Percentiles rank a stretch among this genome's conserved stretches.
phyloP scores from a whole-genome alignment of 2,797 vertebrate species.

The Xenops minutus region DNA sequence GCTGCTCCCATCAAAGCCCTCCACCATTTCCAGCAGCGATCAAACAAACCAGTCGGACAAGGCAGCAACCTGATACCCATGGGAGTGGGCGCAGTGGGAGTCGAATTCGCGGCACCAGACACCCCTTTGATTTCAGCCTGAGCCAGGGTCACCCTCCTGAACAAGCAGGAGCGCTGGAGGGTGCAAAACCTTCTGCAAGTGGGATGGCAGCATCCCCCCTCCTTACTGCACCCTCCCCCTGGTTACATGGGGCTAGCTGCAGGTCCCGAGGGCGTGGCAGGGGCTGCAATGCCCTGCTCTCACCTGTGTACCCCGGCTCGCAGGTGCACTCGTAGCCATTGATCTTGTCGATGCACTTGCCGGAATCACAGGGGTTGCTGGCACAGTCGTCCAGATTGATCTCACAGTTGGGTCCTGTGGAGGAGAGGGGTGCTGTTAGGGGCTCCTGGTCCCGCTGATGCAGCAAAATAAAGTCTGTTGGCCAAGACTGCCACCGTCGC shows the following conservation, averaged over 20 bases:
- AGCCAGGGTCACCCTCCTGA: conserved; percentile 10
- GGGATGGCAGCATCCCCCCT: background rate
- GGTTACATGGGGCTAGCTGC: background rate
- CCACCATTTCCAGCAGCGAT: conserved; percentile 33
- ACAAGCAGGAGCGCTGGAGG: background rate
- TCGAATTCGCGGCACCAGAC: conserved; percentile 9
- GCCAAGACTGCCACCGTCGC: accelerated
- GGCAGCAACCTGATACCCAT: conserved; percentile 63
- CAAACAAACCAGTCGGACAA: conserved; percentile 64
- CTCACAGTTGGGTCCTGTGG: conserved; percentile 88
- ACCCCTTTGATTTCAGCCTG: conserved; percentile 41
- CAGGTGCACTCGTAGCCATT: conserved; percentile 92
- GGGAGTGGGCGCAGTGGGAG: conserved; percentile 33
- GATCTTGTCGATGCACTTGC: conserved; percentile 95
- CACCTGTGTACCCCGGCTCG: conserved; percentile 91
- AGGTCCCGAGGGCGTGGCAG: background rate
- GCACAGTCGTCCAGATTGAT: conserved; percentile 93
- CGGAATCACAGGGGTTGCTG: conserved; percentile 89
- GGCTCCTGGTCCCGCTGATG: accelerated
- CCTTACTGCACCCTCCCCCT: background rate
- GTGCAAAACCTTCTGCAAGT: background rate
- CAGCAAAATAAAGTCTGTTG: accelerated
- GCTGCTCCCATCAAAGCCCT: conserved; percentile 49
- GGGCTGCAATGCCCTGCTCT: conserved; percentile 15
- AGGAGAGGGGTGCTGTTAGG: background rate